A percentile compares a stretch with the other conserved stretches of the same genome.
These are phyloP conservation scores for Peromyscus melanophrys DNA, from an alignment of 2,797 vertebrate species.

Conservation along the genomic window DNA sequence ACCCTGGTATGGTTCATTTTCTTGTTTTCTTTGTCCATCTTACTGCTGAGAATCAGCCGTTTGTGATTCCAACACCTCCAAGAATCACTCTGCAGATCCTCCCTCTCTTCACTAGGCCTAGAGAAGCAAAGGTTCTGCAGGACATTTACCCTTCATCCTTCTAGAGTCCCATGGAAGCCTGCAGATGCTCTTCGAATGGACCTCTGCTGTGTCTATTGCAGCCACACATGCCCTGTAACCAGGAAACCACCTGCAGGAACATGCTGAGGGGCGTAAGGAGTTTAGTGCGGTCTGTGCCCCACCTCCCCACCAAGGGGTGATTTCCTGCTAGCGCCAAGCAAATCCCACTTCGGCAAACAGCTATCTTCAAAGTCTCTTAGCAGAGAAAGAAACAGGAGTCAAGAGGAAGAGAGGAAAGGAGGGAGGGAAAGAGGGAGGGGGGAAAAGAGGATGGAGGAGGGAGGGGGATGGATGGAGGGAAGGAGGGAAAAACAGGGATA, in stretches of 20 bases:
- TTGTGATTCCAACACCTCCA: background rate
- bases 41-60: background rate
- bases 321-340: background rate
- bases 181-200: background rate
- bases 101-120: too few species aligned
- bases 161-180: background rate
- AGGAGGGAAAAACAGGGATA: background rate
- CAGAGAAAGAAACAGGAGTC: background rate
- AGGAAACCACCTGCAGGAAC: background rate
- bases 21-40: background rate
- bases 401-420: background rate
- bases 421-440: background rate
- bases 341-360: background rate
- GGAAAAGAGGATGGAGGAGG: too few species aligned
- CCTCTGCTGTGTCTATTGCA: background rate
- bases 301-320: background rate
- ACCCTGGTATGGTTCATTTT: background rate
- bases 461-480: background rate
- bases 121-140: background rate
- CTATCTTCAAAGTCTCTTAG: background rate
- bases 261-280: background rate
- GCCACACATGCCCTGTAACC: too few species aligned
- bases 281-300: too few species aligned
- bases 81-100: background rate
- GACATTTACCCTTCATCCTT: too few species aligned